A percentile compares a stretch with the other conserved stretches of the same genome.
These are phyloP conservation scores for Euschistus heros DNA, from an alignment of 1,140 invertebrate genomes.

Conservation along the genomic window DNA sequence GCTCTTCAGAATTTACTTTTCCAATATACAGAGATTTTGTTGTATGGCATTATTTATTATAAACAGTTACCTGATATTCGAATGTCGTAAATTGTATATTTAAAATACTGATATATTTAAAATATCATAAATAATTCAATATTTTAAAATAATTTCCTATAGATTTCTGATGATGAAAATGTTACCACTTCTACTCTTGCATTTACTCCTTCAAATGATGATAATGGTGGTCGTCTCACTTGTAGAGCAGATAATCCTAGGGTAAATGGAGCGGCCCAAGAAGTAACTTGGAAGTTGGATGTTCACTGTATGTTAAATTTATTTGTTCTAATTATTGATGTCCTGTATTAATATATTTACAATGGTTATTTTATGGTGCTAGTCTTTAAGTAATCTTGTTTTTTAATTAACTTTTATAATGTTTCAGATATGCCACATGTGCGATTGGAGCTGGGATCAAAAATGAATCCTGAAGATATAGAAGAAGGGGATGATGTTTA, in stretches of 20 bases:
- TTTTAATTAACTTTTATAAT: too few species aligned
- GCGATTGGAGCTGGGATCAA: constrained; percentile 62
- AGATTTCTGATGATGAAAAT: constrained; percentile 69
- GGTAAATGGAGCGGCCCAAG: constrained; percentile 56
- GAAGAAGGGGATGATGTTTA: constrained; percentile 84
- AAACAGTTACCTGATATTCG: too few species aligned
- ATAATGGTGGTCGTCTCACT: constrained; percentile 64
- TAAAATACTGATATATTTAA: neutral
- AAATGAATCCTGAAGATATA: constrained; percentile 75
- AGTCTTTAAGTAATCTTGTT: too few species aligned
- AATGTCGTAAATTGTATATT: neutral
- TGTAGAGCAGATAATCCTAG: constrained; percentile 71
- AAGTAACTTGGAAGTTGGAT: constrained; percentile 67
- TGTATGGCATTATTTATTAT: too few species aligned
- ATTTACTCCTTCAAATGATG: constrained; percentile 59
- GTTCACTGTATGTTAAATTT: constrained; percentile 62
- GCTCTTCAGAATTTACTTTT: too few species aligned
- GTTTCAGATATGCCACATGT: constrained; percentile 62
- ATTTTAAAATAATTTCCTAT: constrained; percentile 27
- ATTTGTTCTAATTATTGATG: neutral
- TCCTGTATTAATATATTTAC: too few species aligned
- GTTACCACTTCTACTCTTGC: constrained; percentile 62
- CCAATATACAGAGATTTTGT: too few species aligned
- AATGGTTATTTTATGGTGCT: too few species aligned
- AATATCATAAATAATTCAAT: neutral